Base-by-base conservation (phyloP, 1,140 invertebrate species). In the Colletes gigas region DNA sequence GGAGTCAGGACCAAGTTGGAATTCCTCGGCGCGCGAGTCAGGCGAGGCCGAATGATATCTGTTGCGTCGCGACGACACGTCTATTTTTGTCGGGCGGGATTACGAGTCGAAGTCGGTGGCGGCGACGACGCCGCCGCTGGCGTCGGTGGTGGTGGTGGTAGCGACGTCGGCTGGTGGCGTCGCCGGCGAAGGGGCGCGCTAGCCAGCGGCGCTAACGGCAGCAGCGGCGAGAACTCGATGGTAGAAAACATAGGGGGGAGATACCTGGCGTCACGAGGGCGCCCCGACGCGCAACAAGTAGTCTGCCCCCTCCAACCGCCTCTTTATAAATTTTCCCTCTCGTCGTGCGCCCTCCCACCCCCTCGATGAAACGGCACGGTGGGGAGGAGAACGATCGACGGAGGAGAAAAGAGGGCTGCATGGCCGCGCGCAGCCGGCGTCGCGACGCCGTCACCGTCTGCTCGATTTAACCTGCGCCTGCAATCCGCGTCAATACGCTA, bases 41-140 rank as follows among this genome's bases (percentile, higher is more conserved):
- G 17, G 9, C 47, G 69, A 63, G 69, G 73, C 63, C 83, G 80
- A 86, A 82, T 86, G 89, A 91, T 91, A 92, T 92, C 90, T 92
- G 91, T 92, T 92, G 91, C 91, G 91, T 90, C 89, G 90, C 88
- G 90, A 88, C 88, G 86, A 89, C 86, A 79, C 85, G 86, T 90
- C 90, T 92, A 91, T 92, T 92, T 91, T 90, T 89, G 88, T 90
- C 86, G 84, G 52, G 55, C 80, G 85, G 71, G 75, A 86, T 79
- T 78, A 85, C 75, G 83, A 82, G 77, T 80, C 81, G 85, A 69
- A 19, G 59, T 44, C 60, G 70, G 78, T 79, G 67, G 75, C 63
- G 71, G 74, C 60, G 82, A 50, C 72, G 86, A 41, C 66, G 83
- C 59, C 59, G 76, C 72, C 83, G 75, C 73, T 81, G 81, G 81